Base-by-base conservation (phyloP, 2,113 vertebrate genomes). In the Coryphaenoides rupestris region DNA sequence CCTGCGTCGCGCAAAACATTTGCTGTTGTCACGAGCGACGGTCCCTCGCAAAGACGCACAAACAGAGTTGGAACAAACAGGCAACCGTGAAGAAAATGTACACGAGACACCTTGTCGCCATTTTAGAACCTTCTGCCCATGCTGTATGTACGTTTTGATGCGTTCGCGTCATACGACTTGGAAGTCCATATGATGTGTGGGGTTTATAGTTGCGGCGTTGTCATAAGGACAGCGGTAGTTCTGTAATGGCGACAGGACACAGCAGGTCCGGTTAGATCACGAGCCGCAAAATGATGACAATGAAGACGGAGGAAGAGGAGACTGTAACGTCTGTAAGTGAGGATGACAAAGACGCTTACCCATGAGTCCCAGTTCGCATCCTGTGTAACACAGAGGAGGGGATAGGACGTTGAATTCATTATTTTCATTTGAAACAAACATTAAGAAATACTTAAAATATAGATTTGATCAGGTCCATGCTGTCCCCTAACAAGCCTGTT, bases 351-450 rank as follows among this genome's bases (percentile, higher is more conserved):
- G 50, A 1, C 6, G 19, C 87, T 87, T 81, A 88, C 87, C 87
- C 85, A 87, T 47, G 87, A 86, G 54, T 88, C 87, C 84, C 84
- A 86, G 77, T 83, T 82, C 69, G 74, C 73, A 54, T 79, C 68
- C 84, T 87, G 76, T 61, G 12, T 54, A 64, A 57, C 77, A 70
- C 0, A 75, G 21, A 71, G 16, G 12, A 50, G 63, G 33, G 33
- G 24, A 26, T 26, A 6, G 24, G 33, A 40, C 33, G 13, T 40
- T 40, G 33, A 40, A 40, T 40, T 40, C 33, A 40, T 40, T 40
- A 40, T 7, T 7, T 40, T 40, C 6, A 40, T 40, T 40, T 1
- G 7, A n/a, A n/a, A n/a, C n/a, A n/a, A n/a, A n/a, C n/a, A n/a
- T n/a, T n/a, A n/a, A n/a, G n/a, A n/a, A n/a, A n/a, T 12, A 40